Conservation (phyloP, 2,888 invertebrate species). For the Glyphotaelius pellucidus region DNA sequence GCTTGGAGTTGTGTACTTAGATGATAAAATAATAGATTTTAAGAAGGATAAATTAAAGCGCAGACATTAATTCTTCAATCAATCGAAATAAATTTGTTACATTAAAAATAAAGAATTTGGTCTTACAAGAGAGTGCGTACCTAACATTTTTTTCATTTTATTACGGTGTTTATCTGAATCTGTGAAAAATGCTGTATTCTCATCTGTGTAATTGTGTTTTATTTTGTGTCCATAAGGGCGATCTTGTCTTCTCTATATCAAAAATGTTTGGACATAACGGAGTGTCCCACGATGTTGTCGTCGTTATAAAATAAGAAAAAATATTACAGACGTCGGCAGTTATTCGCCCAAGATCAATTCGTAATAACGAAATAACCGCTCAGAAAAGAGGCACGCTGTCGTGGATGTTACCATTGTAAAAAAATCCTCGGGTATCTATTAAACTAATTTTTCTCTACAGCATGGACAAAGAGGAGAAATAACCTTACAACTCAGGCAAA, state of each 20-base stretch:
- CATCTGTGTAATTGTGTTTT: not conserved
- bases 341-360: constrained; percentile 15
- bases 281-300: not conserved
- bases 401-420: not conserved
- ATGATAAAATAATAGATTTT: not conserved
- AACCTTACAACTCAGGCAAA: no score
- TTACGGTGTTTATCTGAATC: not conserved
- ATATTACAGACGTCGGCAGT: not conserved
- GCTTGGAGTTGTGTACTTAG: no score
- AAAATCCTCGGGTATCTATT: not conserved
- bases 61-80: not conserved
- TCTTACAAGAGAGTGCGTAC: not conserved
- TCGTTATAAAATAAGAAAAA: not conserved
- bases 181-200: not conserved
- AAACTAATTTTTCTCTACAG: no score
- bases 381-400: not conserved
- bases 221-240: not conserved
- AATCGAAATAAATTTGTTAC: not conserved
- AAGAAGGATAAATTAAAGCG: not conserved
- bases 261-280: not conserved
- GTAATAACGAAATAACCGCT: constrained; percentile 28
- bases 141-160: not conserved
- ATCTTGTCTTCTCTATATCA: not conserved
- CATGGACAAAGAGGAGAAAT: no score
- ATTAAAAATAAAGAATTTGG: not conserved